Evolutionary conservation across 2,888 invertebrate genomes (phyloP).

Genomic region (Harpalus rubripes): DNA sequence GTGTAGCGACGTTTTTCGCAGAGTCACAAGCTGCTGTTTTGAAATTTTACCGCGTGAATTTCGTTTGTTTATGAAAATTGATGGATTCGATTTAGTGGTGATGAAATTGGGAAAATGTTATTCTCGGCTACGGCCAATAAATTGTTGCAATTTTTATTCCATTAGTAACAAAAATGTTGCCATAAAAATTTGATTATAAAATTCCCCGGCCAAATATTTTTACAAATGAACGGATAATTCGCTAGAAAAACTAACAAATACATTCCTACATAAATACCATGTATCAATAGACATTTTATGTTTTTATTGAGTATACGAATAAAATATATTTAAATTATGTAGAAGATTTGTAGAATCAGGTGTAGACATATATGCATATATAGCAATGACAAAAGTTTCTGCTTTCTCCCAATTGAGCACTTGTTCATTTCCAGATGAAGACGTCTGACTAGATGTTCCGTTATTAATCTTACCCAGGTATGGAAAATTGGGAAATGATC

Average conservation of each 20-base stretch:
- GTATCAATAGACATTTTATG: too few relatives aligned
- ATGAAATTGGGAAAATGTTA: slow-evolving; percentile 40
- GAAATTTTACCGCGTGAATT: slow-evolving; percentile 36
- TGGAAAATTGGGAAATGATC: too few relatives aligned
- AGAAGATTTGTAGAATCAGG: too few relatives aligned
- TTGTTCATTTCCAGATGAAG: too few relatives aligned
- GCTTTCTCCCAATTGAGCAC: too few relatives aligned
- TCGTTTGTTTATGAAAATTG: slow-evolving; percentile 50
- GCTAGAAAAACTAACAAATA: not conserved
- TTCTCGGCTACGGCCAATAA: slow-evolving; percentile 10
- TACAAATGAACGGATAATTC: not conserved
- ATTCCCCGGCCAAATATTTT: not conserved
- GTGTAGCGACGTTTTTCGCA: slow-evolving; percentile 24
- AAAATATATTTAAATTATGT: too few relatives aligned
- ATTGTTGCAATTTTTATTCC: slow-evolving; percentile 11
- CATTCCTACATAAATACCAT: not conserved
- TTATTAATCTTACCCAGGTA: too few relatives aligned
- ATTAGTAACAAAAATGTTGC: not conserved
- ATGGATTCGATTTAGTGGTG: slow-evolving; percentile 44
- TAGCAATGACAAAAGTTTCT: too few relatives aligned
- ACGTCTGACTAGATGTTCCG: too few relatives aligned
- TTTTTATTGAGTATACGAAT: too few relatives aligned
- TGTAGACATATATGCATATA: too few relatives aligned
- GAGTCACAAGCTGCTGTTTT: slow-evolving; percentile 32
- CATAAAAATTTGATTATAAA: not conserved